Percentiles rank a stretch among this genome's conserved stretches.
Conservation (phyloP, 2,888 invertebrate species). For the Cosmopolites sordidus region DNA sequence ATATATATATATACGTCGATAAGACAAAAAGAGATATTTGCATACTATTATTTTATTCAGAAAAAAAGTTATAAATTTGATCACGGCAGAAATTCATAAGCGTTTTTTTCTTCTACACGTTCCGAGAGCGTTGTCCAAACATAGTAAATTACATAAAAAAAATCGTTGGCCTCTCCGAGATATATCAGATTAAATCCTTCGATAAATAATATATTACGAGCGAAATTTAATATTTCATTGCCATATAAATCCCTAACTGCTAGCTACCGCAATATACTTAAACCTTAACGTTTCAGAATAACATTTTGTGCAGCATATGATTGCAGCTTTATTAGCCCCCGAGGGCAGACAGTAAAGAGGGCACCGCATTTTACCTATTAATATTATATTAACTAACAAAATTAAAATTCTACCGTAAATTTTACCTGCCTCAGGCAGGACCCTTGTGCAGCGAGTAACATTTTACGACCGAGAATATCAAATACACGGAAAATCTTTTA, state of each 20-base stretch:
- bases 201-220: too few species aligned
- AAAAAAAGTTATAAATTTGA: too few species aligned
- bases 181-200: too few species aligned
- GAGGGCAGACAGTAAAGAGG: conserved; percentile 8
- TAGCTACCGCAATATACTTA: not conserved
- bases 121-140: too few species aligned
- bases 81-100: too few species aligned
- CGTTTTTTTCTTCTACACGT: too few species aligned
- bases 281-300: not conserved
- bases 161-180: too few species aligned
- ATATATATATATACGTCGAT: too few species aligned
- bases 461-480: conserved; percentile 17
- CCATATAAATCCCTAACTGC: not conserved
- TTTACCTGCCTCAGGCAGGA: conserved; percentile 12
- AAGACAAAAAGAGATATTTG: too few species aligned
- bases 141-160: too few species aligned
- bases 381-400: conserved; percentile 20
- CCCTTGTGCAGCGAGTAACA: conserved; percentile 15
- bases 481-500: conserved; percentile 15
- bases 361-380: conserved; percentile 15
- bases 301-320: conserved; percentile 2
- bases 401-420: conserved; percentile 19
- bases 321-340: conserved; percentile 8
- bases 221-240: not conserved
- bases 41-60: too few species aligned